Percentiles rank a stretch among this genome's conserved stretches.
These are phyloP conservation scores for Agriopis leucophaearia DNA, from an alignment of 2,888 invertebrate species.

Conservation along the genomic window DNA sequence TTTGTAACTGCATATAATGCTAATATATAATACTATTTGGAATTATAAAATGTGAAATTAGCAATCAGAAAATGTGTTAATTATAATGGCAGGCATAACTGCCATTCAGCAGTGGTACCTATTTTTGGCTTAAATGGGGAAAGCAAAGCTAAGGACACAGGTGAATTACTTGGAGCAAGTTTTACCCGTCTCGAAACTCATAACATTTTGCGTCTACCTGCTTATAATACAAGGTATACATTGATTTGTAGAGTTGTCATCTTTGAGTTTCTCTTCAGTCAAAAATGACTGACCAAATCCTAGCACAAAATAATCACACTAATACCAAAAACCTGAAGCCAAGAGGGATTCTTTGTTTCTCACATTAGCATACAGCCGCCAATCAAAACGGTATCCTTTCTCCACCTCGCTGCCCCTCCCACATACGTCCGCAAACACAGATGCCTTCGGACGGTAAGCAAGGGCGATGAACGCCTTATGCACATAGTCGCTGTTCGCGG, in stretches of 20 bases:
- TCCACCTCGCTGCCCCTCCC: background rate
- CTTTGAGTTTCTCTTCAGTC: background rate
- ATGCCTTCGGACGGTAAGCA: constrained; percentile 21
- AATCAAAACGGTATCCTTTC: constrained; percentile 14
- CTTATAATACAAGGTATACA: background rate
- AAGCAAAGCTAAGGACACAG: too few species aligned
- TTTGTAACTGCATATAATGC: background rate
- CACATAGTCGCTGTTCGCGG: background rate
- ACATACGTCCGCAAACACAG: constrained; percentile 27
- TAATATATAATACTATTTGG: too few species aligned
- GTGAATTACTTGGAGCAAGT: too few species aligned
- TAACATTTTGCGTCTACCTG: too few species aligned
- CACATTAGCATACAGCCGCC: constrained; percentile 21
- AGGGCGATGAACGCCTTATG: constrained; percentile 1
- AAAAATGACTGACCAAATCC: background rate
- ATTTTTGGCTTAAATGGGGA: too few species aligned
- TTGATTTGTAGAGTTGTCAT: background rate
- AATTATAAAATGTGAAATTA: too few species aligned
- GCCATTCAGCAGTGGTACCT: too few species aligned
- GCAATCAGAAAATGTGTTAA: too few species aligned
- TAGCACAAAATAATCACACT: background rate
- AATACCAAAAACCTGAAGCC: constrained; percentile 8
- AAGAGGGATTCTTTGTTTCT: constrained; percentile 13
- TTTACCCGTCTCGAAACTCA: too few species aligned
- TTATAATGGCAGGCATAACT: too few species aligned